Evolutionary conservation across 2,113 vertebrate species (phyloP).

Genomic region (Cyphomyrus plagiostoma): DNA sequence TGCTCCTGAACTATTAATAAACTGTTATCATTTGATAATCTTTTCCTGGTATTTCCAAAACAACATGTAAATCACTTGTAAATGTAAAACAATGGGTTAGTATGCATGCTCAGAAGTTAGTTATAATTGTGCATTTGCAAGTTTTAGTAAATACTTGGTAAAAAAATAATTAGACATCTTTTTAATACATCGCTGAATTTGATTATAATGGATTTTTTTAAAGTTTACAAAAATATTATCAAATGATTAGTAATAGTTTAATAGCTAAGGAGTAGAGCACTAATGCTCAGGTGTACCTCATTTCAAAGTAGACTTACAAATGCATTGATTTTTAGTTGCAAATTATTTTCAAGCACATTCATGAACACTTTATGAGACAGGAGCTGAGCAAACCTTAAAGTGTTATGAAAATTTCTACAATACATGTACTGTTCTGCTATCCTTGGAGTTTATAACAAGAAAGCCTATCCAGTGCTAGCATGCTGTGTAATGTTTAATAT

Average conservation of each 20-base stretch:
- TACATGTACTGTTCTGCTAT: too few species aligned
- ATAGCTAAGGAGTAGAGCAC: not conserved
- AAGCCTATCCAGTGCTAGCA: too few species aligned
- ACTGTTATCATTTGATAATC: not conserved
- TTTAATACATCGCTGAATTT: not conserved
- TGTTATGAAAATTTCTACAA: too few species aligned
- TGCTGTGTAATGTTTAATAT: too few species aligned
- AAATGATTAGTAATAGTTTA: not conserved
- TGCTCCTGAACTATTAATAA: not conserved
- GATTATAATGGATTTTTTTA: not conserved
- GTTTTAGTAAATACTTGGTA: not conserved
- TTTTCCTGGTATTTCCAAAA: not conserved
- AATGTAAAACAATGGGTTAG: not conserved
- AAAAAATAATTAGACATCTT: not conserved
- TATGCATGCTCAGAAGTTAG: not conserved
- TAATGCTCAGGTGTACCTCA: not conserved
- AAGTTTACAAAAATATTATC: not conserved
- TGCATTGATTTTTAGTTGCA: too few species aligned
- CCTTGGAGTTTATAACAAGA: too few species aligned
- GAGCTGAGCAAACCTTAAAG: too few species aligned
- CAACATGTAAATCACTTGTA: not conserved
- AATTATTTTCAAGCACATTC: too few species aligned
- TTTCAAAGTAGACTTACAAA: not conserved
- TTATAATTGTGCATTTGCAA: not conserved
- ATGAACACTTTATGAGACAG: too few species aligned